Base-by-base conservation (phyloP, 2,888 invertebrate genomes). In the Crocallis elinguaria region DNA sequence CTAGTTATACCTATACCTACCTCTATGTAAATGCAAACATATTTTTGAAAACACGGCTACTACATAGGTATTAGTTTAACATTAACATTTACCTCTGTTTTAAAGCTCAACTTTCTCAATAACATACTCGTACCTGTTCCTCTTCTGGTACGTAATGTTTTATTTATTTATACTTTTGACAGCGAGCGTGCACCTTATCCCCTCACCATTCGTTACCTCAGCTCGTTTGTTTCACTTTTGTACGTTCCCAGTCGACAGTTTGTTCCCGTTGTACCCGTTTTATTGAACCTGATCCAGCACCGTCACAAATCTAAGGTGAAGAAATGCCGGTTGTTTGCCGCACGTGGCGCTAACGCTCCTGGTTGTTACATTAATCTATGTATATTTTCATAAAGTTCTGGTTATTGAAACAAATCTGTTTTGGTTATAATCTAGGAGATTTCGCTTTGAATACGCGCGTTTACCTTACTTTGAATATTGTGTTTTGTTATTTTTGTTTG, bases 371-470 rank as follows among this genome's bases (percentile, higher is more conserved):
- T 82, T 79, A 83, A 83, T 81, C 73, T 79, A 75, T 71, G 75
- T 76, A 81, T 80, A 82, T 84, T 84, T 83, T 83, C 82, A 82
- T 79, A 83, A 80, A 70, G 66, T 71, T 75, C 67, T 74, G 70
- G 74, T 78, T 82, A 83, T 82, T 64, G 77, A 73, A 75, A 75
- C 70, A 79, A 77, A 60, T 57, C 58, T 58, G 60, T 60, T 60
- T 54, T 60, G 46, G 49, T 49, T 42, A 52, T 21, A 21, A 48
- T 33, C 19, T 38, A 13, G 17, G 17, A 11, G 19, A 38, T 38
- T 48, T 46, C 11, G 44, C 36, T 41, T 36, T 42, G 42, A 25
- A 42, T 37, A n/a, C n/a, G n/a, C n/a, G n/a, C n/a, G n/a, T n/a
- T n/a, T n/a, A n/a, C n/a, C n/a, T n/a, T n/a, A n/a, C n/a, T n/a